These are phyloP conservation scores for Caranx ignobilis DNA, from an alignment of 2,113 vertebrate species.

Conservation along the genomic window DNA sequence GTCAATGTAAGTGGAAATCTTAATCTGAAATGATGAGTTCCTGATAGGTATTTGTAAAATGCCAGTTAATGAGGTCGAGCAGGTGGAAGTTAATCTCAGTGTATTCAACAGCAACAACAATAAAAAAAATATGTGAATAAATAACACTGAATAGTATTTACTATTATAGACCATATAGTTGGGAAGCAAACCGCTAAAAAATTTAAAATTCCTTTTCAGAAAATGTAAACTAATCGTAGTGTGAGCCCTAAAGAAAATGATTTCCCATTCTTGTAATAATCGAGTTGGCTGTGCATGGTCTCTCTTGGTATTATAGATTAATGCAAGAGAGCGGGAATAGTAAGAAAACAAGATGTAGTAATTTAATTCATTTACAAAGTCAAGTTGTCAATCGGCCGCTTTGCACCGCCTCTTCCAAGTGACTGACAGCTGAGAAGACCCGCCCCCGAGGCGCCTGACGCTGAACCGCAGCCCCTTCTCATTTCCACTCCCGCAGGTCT, in stretches of 20 bases:
- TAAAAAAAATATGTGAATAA: not conserved
- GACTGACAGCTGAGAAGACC: slow-evolving; percentile 56
- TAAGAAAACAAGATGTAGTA: not conserved
- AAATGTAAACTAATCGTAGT: not conserved
- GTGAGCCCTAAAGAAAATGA: not conserved
- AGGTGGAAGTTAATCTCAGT: no score
- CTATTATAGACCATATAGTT: no score
- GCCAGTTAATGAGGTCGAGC: not conserved
- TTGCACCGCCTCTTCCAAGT: not conserved
- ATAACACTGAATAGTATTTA: not conserved
- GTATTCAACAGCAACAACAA: not conserved
- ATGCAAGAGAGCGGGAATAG: not conserved
- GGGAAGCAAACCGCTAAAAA: not conserved
- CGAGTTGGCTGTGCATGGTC: not conserved
- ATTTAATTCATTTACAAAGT: no score
- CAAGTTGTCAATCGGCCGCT: not conserved
- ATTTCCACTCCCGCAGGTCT: slow-evolving; percentile 73
- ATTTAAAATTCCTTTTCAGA: not conserved
- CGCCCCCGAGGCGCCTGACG: slow-evolving; percentile 75
- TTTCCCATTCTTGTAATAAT: not conserved
- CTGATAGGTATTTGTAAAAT: not conserved
- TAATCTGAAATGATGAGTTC: not conserved
- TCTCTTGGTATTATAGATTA: not conserved
- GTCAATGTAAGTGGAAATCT: not conserved
- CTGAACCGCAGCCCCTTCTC: slow-evolving; percentile 69